Evolutionary conservation across 1,140 invertebrate species (phyloP).

Genomic region (Drosophila sproati): DNA sequence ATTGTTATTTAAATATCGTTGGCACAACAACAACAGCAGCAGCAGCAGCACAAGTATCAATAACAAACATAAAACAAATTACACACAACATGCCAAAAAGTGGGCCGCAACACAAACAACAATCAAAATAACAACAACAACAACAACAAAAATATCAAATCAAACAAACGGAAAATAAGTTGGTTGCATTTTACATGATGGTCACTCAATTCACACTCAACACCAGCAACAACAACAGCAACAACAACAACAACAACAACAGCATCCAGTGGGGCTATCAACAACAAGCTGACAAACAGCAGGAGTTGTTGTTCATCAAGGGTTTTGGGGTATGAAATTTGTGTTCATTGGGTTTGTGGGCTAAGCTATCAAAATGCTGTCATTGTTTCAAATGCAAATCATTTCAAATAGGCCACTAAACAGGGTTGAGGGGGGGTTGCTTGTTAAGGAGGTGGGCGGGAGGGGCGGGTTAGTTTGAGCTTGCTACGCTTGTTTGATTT

Average conservation of each 20-base stretch:
- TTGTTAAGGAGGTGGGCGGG: slow-evolving; percentile 27
- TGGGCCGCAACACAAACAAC: slow-evolving; percentile 21
- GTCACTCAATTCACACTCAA: slow-evolving; percentile 54
- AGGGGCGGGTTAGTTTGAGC: not conserved
- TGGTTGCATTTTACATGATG: slow-evolving; percentile 62
- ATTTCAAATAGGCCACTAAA: slow-evolving; percentile 65
- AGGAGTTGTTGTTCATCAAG: not conserved
- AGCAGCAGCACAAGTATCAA: no score
- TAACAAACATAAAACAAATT: slow-evolving; percentile 23
- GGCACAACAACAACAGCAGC: slow-evolving; percentile 49
- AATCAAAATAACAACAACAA: slow-evolving; percentile 51
- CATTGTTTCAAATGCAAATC: slow-evolving; percentile 78
- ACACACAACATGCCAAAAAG: not conserved
- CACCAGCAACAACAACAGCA: not conserved
- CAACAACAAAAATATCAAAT: slow-evolving; percentile 35
- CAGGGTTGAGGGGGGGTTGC: slow-evolving; percentile 1
- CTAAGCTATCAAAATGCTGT: slow-evolving; percentile 45
- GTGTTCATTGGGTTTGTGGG: slow-evolving; percentile 17
- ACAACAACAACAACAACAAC: slow-evolving; percentile 4
- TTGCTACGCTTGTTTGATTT: slow-evolving; percentile 69
- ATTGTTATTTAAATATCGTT: slow-evolving; percentile 46
- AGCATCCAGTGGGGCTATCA: not conserved
- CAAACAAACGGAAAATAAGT: slow-evolving; percentile 68
- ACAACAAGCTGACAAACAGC: slow-evolving; percentile 15
- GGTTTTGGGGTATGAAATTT: not conserved